Conservation (phyloP, 2,888 invertebrate genomes). For the Chymomyza caudatula region DNA sequence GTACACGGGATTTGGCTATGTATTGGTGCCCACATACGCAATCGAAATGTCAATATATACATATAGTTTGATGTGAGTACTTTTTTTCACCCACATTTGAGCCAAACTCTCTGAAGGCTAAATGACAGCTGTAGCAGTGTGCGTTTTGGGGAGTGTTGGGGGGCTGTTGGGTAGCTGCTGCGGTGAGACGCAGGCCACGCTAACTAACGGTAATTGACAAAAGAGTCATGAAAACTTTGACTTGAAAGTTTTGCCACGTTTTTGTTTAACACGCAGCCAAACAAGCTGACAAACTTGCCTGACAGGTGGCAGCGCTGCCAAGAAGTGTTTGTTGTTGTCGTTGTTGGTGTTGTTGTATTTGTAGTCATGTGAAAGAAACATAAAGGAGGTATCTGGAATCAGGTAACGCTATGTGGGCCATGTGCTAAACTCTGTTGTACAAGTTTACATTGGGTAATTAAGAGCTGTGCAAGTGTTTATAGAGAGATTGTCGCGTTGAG, state of each 20-base stretch:
- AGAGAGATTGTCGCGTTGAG: constrained; percentile 46
- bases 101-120: not conserved
- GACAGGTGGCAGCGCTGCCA: constrained; percentile 44
- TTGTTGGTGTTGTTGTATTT: not conserved
- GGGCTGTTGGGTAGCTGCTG: not conserved
- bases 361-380: not conserved
- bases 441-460: constrained; percentile 72
- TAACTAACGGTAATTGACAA: constrained; percentile 69
- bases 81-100: not conserved
- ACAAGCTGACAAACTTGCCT: constrained; percentile 69
- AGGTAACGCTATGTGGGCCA: not conserved
- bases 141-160: not conserved
- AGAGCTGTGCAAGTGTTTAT: constrained; percentile 69
- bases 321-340: not conserved
- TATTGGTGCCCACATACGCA: constrained; percentile 42
- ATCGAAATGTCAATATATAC: constrained; percentile 62
- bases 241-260: constrained; percentile 65
- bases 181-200: constrained; percentile 13
- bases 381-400: not conserved
- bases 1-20: too few species aligned
- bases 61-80: not conserved
- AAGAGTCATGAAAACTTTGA: constrained; percentile 69
- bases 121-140: not conserved
- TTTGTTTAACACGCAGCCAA: constrained; percentile 68
- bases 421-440: constrained; percentile 26